phyloP scores from a whole-genome alignment of 2,888 invertebrate genomes.

The Lumbricus terrestris region DNA sequence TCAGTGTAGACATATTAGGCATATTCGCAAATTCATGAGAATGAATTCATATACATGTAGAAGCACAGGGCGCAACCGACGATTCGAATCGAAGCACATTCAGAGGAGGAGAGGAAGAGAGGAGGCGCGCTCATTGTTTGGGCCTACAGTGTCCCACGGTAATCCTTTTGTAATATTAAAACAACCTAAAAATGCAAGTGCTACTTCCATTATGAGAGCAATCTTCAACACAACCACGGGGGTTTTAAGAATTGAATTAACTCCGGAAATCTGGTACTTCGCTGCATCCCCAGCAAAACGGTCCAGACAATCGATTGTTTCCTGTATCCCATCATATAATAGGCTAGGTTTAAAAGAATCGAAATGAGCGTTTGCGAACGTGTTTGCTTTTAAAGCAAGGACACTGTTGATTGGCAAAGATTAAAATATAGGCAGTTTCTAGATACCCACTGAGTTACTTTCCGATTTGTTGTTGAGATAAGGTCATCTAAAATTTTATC shows the following conservation, averaged over 20 bases:
- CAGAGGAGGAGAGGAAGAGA: too few relatives aligned
- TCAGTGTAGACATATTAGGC: too few relatives aligned
- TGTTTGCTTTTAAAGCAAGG: not conserved
- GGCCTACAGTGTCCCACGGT: not conserved
- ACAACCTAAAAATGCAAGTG: not conserved
- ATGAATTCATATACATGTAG: too few relatives aligned
- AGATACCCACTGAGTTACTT: not conserved
- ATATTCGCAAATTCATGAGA: too few relatives aligned
- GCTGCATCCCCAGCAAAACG: not conserved
- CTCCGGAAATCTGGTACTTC: not conserved
- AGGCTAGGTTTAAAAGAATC: too few relatives aligned
- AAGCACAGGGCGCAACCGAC: too few relatives aligned
- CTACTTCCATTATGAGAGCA: not conserved
- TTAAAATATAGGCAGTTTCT: too few relatives aligned
- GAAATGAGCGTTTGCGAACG: not conserved
- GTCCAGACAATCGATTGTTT: not conserved
- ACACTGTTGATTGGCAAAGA: not conserved
- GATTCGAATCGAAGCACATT: too few relatives aligned
- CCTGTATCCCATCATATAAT: too few relatives aligned
- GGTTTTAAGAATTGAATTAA: not conserved
- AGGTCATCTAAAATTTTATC: not conserved
- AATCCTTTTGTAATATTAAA: not conserved
- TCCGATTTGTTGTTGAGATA: not conserved
- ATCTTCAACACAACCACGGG: not conserved
- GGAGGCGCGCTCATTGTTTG: not conserved